These are phyloP conservation scores for Taxidea taxus DNA, from an alignment of 2,113 vertebrate species.

Conservation along the genomic window DNA sequence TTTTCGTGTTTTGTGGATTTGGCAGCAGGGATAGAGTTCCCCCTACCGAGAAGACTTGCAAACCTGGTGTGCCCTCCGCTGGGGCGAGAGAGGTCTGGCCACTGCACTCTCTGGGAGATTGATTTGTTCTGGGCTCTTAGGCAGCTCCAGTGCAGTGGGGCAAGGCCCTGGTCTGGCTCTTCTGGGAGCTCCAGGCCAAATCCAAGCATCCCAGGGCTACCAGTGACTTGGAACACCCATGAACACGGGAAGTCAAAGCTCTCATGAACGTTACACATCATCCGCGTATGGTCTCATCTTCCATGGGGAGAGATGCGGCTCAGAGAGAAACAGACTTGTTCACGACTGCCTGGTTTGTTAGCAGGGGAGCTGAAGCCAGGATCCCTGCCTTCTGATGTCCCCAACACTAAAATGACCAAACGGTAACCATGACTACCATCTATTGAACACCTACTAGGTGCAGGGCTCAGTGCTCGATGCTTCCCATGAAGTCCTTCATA, in stretches of 20 bases:
- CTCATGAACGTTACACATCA: accelerated
- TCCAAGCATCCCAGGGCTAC: neutral
- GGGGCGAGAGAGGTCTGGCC: neutral
- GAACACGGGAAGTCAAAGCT: neutral
- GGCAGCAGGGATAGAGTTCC: neutral
- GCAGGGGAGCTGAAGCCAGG: neutral
- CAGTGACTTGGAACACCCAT: neutral
- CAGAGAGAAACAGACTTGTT: neutral
- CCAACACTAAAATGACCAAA: neutral
- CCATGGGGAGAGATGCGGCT: too few species aligned
- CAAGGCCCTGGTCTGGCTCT: too few species aligned
- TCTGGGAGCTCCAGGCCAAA: neutral
- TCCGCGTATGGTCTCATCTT: neutral
- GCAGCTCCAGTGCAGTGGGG: too few species aligned
- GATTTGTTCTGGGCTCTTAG: too few species aligned
- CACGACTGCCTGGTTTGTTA: neutral
- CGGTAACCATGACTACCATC: accelerated
- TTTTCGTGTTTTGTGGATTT: neutral
- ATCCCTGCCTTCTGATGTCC: neutral
- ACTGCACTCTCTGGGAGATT: neutral
- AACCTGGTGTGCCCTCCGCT: neutral
- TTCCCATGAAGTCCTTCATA: accelerated
- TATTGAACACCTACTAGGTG: neutral
- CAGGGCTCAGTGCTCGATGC: too few species aligned
- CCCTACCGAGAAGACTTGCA: neutral